Percentiles rank a stretch among this genome's conserved stretches.
Evolutionary conservation across 2,113 vertebrate species (phyloP).

Genomic region (Caloenas nicobarica): DNA sequence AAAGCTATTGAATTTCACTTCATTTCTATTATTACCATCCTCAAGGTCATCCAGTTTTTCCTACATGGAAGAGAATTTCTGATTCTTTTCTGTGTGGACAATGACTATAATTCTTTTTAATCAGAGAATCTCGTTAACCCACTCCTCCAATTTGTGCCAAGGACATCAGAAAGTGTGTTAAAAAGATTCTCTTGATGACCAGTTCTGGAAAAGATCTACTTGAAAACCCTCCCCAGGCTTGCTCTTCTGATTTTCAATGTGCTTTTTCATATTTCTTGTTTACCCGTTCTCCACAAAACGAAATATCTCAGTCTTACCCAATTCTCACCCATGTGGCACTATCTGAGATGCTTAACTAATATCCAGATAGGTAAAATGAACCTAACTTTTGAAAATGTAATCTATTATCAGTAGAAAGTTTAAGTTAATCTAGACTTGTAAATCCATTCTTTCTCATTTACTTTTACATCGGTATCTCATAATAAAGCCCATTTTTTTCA

Average conservation of each 20-base stretch:
- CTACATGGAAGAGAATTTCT: neutral
- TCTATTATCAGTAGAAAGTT: neutral
- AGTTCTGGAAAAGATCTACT: constrained; percentile 5
- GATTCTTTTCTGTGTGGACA: neutral
- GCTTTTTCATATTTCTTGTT: neutral
- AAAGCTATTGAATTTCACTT: constrained; percentile 33
- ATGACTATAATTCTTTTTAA: constrained; percentile 13
- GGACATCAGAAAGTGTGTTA: constrained; percentile 1
- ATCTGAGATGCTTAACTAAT: neutral
- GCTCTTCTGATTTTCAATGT: neutral
- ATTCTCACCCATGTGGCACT: neutral
- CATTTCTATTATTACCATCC: neutral
- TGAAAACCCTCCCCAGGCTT: neutral
- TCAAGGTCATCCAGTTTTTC: constrained; percentile 34
- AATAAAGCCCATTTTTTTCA: neutral
- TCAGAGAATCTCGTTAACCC: constrained; percentile 45
- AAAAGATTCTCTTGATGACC: constrained; percentile 22
- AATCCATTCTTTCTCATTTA: neutral
- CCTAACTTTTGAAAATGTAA: neutral
- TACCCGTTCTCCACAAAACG: neutral
- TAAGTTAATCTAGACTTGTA: neutral
- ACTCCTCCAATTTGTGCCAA: constrained; percentile 15
- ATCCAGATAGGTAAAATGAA: neutral
- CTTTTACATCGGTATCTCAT: neutral
- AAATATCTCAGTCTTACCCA: neutral